Evolutionary conservation across 2,797 vertebrate genomes (phyloP).

Genomic region (Rhadinocentrus ornatus): DNA sequence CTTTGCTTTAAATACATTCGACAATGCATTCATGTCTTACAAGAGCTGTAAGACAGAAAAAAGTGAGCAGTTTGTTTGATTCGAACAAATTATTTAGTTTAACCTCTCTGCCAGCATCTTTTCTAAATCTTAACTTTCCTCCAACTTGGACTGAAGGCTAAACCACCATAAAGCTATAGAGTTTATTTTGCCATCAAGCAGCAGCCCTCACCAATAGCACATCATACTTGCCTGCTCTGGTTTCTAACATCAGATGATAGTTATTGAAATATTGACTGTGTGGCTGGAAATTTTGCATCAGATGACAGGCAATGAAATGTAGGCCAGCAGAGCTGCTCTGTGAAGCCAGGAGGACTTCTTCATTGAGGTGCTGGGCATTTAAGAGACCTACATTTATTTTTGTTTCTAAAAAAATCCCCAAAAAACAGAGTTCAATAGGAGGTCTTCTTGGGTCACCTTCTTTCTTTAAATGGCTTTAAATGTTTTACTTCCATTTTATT

Average conservation of each 20-base stretch:
- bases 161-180: slow-evolving; percentile 25
- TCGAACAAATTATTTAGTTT: slow-evolving; percentile 34
- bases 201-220: slow-evolving; percentile 10
- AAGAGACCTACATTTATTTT: slow-evolving; percentile 50
- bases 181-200: slow-evolving; percentile 33
- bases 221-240: slow-evolving; percentile 18
- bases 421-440: slow-evolving; percentile 6
- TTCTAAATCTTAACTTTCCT: slow-evolving; percentile 25
- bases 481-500: slow-evolving; percentile 18
- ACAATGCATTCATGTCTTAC: neutral
- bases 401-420: slow-evolving; percentile 38
- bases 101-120: slow-evolving; percentile 20
- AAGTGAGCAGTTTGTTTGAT: slow-evolving; percentile 25
- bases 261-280: slow-evolving; percentile 66
- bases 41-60: slow-evolving; percentile 14
- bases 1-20: slow-evolving; percentile 8
- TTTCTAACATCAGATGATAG: slow-evolving; percentile 39
- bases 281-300: slow-evolving; percentile 66
- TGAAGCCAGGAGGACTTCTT: slow-evolving; percentile 26
- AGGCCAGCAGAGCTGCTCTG: slow-evolving; percentile 58
- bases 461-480: slow-evolving; percentile 29
- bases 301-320: slow-evolving; percentile 68
- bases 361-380: slow-evolving; percentile 27
- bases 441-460: neutral
- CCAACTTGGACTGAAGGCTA: slow-evolving; percentile 22